These are phyloP conservation scores for Rhamphomyia laevipes DNA, from an alignment of 2,888 invertebrate species.

Conservation along the genomic window DNA sequence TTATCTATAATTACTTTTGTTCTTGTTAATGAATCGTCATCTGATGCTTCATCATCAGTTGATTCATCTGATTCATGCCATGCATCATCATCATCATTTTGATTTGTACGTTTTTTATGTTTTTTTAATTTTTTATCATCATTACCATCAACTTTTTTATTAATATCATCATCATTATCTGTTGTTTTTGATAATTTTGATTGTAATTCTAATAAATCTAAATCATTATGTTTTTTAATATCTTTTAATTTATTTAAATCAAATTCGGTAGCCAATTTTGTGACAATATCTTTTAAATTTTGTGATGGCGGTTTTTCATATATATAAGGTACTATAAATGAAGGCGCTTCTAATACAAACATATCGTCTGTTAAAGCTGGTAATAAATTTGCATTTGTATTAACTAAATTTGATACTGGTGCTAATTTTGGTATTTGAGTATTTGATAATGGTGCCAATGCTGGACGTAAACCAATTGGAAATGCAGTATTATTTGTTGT, in stretches of 20 bases:
- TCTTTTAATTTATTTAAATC: constrained; percentile 38
- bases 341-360: constrained; percentile 86
- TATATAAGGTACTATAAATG: constrained; percentile 86
- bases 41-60: constrained; percentile 39
- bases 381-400: constrained; percentile 50
- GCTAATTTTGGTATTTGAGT: constrained; percentile 26
- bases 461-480: constrained; percentile 39
- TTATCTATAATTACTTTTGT: constrained; percentile 43
- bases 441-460: constrained; percentile 32
- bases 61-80: constrained; percentile 44
- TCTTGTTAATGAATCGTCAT: constrained; percentile 40
- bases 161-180: constrained; percentile 36
- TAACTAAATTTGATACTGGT: constrained; percentile 24
- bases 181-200: constrained; percentile 13
- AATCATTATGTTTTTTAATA: constrained; percentile 33
- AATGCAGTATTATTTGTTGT: constrained; percentile 20
- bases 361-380: constrained; percentile 83
- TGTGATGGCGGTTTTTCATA: constrained; percentile 80
- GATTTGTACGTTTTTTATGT: constrained; percentile 20
- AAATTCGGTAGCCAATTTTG: constrained; percentile 49
- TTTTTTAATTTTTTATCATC: constrained; percentile 34
- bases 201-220: constrained; percentile 28
- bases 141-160: constrained; percentile 24
- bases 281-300: constrained; percentile 62
- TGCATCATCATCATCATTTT: constrained; percentile 44